These are phyloP conservation scores for Antedon mediterranea DNA, from an alignment of 53 echinoderm and acorn worm genomes.

Conservation along the genomic window DNA sequence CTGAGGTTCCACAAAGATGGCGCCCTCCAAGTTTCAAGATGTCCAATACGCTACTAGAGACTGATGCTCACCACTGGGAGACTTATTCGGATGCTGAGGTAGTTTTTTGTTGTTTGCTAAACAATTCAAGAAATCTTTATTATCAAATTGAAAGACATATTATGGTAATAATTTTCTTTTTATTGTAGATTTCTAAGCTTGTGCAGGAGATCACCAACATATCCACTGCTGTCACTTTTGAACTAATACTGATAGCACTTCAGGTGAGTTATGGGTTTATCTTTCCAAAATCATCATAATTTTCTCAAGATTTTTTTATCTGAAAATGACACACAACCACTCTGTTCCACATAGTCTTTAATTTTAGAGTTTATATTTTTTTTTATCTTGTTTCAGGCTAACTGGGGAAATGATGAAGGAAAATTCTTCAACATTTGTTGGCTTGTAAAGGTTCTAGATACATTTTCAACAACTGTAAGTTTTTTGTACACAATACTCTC, in stretches of 20 bases:
- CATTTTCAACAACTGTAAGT: constrained; percentile 71
- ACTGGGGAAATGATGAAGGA: constrained; percentile 80
- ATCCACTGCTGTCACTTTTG: constrained; percentile 73
- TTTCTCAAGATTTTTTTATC: too few relatives aligned
- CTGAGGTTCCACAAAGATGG: constrained; percentile 90
- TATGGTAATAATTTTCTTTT: not conserved
- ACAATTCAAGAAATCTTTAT: too few relatives aligned
- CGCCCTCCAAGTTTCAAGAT: constrained; percentile 71
- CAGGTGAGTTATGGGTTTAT: constrained; percentile 43
- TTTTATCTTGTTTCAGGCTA: constrained; percentile 36
- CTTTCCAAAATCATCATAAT: too few relatives aligned
- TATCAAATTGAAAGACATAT: too few relatives aligned
- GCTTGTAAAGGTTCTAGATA: constrained; percentile 71
- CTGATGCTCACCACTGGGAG: constrained; percentile 80
- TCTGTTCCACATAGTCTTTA: too few relatives aligned
- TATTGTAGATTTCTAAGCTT: constrained; percentile 62
- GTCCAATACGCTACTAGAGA: constrained; percentile 51
- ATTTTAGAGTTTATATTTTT: too few relatives aligned
- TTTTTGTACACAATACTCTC: not conserved
- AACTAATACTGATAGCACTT: constrained; percentile 80
- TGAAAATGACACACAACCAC: too few relatives aligned
- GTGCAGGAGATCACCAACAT: constrained; percentile 87
- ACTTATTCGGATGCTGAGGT: constrained; percentile 95
- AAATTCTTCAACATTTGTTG: constrained; percentile 84
- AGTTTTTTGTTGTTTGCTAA: too few relatives aligned